Evolutionary conservation across 2,888 invertebrate species (phyloP), one percentile per base, ranked within the genome.

Genomic region (Caenorhabditis drosophilae): DNA sequence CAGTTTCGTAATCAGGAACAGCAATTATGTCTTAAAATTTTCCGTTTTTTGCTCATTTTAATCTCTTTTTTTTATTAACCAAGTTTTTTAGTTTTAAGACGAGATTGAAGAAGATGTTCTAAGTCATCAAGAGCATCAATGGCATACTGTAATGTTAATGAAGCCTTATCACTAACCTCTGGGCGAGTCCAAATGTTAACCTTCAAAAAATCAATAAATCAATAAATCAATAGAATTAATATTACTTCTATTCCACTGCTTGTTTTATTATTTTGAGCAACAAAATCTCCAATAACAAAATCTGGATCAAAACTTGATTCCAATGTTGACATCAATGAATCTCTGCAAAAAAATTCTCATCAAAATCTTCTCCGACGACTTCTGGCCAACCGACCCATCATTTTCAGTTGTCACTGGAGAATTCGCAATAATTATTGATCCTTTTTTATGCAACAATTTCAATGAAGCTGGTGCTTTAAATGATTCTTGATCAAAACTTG

Each of bases 81-180:
- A 82, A 93, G 86, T 86, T 94, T 94, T 4, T 92, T 92, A 34
- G 93, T 85, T 0, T 93, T 92, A 84, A 92, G 94, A 18, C 89
- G 86, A 49, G 92, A 89, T 72, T 89, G 87, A 84, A 94, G 94
- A 81, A 92, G 91, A n/a, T 89, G 85, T 49, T 92, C 90, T 81
- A 91, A 57, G 15, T 67, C 60, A 12, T 73, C 71, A 20, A 68
- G 51, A 15, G 56, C 85, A 58, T 87, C 85, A 0, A 88, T 87
- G 0, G 88, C 88, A 11, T 88, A 86, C 0, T 85, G 84, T 3
- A 88, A 82, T 0, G 89, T 88, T 61, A 88, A 84, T 2, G 88
- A 86, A 0, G 90, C 89, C 85, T 91, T 91, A 52, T 89, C 86
- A 16, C 91, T 87, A 26, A 91, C 90, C 57, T 84, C 84, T 12